A percentile compares a stretch with the other conserved stretches of the same genome.
Conservation (phyloP, 2,888 invertebrate genomes). For the Athripsodes cinereus region DNA sequence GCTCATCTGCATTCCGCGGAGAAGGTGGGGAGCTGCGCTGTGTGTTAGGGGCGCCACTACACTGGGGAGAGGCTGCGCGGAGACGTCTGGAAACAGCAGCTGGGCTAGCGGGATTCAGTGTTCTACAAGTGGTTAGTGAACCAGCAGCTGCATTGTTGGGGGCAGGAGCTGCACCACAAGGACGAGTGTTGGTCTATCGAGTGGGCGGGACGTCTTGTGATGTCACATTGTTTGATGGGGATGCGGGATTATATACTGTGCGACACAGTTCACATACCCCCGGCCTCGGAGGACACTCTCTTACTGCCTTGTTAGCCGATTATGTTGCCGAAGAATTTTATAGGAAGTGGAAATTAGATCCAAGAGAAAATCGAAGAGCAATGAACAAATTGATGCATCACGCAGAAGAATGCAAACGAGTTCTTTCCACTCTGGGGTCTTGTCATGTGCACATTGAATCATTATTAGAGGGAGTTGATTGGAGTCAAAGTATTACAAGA, state of each 20-base stretch:
- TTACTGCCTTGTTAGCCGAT: conserved; percentile 61
- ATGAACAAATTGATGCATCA: conserved; percentile 62
- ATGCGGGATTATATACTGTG: conserved; percentile 59
- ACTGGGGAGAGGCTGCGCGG: conserved; percentile 55
- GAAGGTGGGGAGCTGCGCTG: conserved; percentile 56
- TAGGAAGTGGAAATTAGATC: conserved; percentile 64
- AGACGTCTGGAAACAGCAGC: conserved; percentile 58
- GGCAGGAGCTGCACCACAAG: conserved; percentile 29
- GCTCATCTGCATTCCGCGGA: conserved; percentile 54
- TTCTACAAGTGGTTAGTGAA: conserved; percentile 67
- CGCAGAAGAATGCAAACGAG: conserved; percentile 70
- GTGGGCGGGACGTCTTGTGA: conserved; percentile 69
- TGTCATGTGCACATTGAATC: conserved; percentile 75
- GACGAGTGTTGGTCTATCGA: conserved; percentile 56
- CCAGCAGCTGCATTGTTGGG: conserved; percentile 64
- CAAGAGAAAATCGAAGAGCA: conserved; percentile 62
- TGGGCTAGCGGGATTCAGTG: conserved; percentile 66
- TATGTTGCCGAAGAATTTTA: conserved; percentile 60
- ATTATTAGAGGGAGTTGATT: conserved; percentile 73
- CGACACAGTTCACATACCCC: conserved; percentile 55
- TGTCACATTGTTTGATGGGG: conserved; percentile 57
- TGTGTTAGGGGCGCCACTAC: conserved; percentile 65
- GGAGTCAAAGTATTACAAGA: conserved; percentile 63
- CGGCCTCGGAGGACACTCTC: conserved; percentile 62
- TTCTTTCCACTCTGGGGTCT: conserved; percentile 64